Evolutionary conservation across 2,888 invertebrate genomes (phyloP).

Genomic region (Gymnocheta viridis): DNA sequence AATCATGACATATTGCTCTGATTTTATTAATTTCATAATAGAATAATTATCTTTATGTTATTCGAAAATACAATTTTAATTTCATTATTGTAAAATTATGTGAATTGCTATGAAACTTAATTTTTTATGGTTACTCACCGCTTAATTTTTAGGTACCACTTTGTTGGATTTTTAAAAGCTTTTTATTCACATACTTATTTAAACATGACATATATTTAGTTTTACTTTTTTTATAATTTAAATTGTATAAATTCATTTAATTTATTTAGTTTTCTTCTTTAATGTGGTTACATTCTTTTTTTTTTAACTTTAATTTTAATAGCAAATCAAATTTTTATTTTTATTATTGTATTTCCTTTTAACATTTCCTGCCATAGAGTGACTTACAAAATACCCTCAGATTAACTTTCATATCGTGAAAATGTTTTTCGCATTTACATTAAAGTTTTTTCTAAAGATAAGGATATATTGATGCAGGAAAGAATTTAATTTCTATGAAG

Average conservation of each 20-base stretch:
- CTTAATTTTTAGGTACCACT: no score
- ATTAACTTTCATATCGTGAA: constrained; percentile 60
- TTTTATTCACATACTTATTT: no score
- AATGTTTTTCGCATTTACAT: constrained; percentile 59
- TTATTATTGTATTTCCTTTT: constrained; percentile 61
- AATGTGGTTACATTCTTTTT: constrained; percentile 13
- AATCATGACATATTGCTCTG: no score
- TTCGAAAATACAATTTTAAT: no score
- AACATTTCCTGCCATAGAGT: constrained; percentile 55
- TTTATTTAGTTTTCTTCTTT: constrained; percentile 37
- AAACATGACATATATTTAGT: background rate
- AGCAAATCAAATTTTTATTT: constrained; percentile 56
- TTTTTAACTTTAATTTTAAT: constrained; percentile 34
- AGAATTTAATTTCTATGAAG: background rate
- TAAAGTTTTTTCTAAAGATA: constrained; percentile 3
- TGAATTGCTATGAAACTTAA: no score
- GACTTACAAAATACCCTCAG: constrained; percentile 55
- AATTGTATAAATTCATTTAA: constrained; percentile 11
- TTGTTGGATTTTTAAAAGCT: no score
- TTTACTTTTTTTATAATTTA: background rate
- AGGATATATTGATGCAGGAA: background rate
- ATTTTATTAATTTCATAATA: no score
- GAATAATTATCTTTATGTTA: no score
- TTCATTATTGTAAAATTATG: no score
- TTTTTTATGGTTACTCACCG: no score